Percentiles rank a stretch among this genome's conserved stretches.
Evolutionary conservation across 2,888 invertebrate species (phyloP).

Genomic region (Amaurobius ferox): DNA sequence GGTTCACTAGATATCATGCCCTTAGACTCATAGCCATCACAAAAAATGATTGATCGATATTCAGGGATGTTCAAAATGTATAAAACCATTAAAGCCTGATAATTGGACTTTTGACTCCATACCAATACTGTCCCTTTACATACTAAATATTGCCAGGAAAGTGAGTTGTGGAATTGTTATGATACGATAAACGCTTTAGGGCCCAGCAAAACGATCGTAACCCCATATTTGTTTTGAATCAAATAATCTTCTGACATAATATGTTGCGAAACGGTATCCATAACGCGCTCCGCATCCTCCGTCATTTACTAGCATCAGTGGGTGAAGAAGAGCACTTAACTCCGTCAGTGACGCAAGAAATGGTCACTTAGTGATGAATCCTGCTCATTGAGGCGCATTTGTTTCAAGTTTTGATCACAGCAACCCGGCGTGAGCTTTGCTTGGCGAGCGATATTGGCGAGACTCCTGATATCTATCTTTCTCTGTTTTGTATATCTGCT

Average conservation of each 20-base stretch:
- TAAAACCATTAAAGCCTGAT: too few relatives aligned
- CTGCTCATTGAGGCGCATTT: not conserved
- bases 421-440: not conserved
- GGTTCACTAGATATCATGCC: too few relatives aligned
- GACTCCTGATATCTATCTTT: not conserved
- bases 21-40: too few relatives aligned
- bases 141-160: too few relatives aligned
- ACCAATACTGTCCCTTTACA: too few relatives aligned
- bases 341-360: slow-evolving; percentile 5
- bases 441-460: slow-evolving; percentile 8
- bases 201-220: too few relatives aligned
- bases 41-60: too few relatives aligned
- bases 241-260: not conserved
- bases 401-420: not conserved
- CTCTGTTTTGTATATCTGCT: not conserved
- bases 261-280: not conserved
- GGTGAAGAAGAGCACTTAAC: not conserved
- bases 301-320: not conserved
- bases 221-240: too few relatives aligned
- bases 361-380: slow-evolving; percentile 3
- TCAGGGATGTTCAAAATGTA: too few relatives aligned
- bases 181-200: too few relatives aligned
- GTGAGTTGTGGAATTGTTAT: too few relatives aligned
- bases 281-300: not conserved
- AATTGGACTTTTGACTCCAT: too few relatives aligned